Evolutionary conservation across 2,888 invertebrate genomes (phyloP).

Genomic region (Periphyllus acericola): DNA sequence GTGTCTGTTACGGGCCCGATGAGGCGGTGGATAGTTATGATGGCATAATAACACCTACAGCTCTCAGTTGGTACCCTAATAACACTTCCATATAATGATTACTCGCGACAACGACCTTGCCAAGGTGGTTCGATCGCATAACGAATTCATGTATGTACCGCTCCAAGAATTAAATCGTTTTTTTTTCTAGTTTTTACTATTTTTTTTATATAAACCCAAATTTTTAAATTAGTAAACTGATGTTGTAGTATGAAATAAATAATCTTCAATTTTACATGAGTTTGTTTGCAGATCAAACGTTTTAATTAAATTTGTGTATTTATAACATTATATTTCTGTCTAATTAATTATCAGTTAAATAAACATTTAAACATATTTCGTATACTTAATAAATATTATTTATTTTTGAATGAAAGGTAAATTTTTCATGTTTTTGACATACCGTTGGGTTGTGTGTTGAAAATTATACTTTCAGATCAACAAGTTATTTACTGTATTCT

Average conservation of each 20-base stretch:
- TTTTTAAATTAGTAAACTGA: background rate
- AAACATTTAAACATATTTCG: background rate
- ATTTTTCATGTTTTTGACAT: no score
- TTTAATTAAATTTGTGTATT: background rate
- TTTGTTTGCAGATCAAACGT: background rate
- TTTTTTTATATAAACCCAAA: background rate
- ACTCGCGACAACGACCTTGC: slow-evolving; percentile 60
- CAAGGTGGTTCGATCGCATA: slow-evolving; percentile 60
- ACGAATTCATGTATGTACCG: slow-evolving; percentile 40
- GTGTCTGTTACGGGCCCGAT: slow-evolving; percentile 16
- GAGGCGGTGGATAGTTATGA: slow-evolving; percentile 25
- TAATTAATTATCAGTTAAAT: no score
- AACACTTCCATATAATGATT: slow-evolving; percentile 37
- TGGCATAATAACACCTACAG: slow-evolving; percentile 39
- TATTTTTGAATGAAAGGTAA: background rate
- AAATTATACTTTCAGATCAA: no score
- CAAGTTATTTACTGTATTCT: no score
- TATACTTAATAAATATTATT: background rate
- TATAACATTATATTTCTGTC: background rate
- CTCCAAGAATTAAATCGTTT: slow-evolving; percentile 11
- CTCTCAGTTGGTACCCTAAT: slow-evolving; percentile 49
- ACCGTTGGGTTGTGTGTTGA: no score
- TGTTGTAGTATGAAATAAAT: slow-evolving; percentile 1
- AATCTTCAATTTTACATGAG: background rate
- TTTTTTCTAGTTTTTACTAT: slow-evolving; percentile 24